Conservation (phyloP, 2,888 invertebrate genomes). For the Lamellibrachia columna region DNA sequence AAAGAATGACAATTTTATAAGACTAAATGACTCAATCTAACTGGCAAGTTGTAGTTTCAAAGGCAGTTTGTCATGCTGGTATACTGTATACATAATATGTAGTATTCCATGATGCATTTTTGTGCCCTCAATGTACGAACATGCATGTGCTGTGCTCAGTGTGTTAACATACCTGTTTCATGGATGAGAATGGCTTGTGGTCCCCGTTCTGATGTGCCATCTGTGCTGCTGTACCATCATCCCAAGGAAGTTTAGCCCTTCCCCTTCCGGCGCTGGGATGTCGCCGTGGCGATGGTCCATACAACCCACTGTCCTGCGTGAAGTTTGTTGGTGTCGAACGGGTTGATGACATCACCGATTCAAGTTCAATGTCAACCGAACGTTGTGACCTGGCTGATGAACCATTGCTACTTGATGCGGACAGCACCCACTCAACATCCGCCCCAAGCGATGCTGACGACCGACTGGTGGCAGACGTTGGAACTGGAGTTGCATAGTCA, state of each 20-base stretch:
- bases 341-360: slow-evolving; percentile 49
- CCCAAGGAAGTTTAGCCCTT: slow-evolving; percentile 62
- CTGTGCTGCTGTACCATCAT: slow-evolving; percentile 45
- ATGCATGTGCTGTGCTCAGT: too few species aligned
- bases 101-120: too few species aligned
- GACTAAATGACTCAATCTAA: too few species aligned
- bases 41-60: too few species aligned
- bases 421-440: slow-evolving; percentile 81
- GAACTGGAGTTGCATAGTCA: slow-evolving; percentile 77
- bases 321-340: slow-evolving; percentile 40
- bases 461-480: slow-evolving; percentile 61
- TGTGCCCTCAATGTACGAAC: too few species aligned
- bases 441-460: slow-evolving; percentile 66
- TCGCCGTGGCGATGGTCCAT: slow-evolving; percentile 49
- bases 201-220: background rate
- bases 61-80: too few species aligned
- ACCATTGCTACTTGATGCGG: slow-evolving; percentile 65
- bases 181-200: background rate
- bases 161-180: background rate
- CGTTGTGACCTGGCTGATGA: slow-evolving; percentile 51
- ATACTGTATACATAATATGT: too few species aligned
- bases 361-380: slow-evolving; percentile 51
- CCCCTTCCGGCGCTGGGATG: slow-evolving; percentile 61
- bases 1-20: too few species aligned
- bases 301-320: slow-evolving; percentile 41